Evolutionary conservation across 2,113 vertebrate genomes (phyloP).

Genomic region (Rhinoderma darwinii): DNA sequence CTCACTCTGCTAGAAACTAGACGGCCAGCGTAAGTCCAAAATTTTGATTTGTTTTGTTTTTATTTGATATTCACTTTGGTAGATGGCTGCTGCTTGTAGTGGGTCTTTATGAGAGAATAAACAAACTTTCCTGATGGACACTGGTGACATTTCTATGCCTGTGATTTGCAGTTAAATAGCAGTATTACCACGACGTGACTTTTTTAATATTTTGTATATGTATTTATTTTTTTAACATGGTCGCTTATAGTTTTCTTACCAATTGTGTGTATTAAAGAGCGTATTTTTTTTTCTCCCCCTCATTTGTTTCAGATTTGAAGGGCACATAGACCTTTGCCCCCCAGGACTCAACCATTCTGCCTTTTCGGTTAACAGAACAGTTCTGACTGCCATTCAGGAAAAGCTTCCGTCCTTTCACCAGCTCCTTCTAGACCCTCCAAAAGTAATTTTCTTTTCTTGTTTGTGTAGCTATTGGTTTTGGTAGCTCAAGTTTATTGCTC

Average conservation of each 20-base stretch:
- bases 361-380: conserved; percentile 92
- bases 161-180: no score
- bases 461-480: neutral
- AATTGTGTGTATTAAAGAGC: neutral
- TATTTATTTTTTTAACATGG: neutral
- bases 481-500: no score
- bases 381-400: conserved; percentile 92
- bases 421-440: conserved; percentile 93
- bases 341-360: conserved; percentile 91
- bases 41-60: neutral
- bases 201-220: no score
- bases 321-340: conserved; percentile 92
- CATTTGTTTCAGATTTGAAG: conserved; percentile 86
- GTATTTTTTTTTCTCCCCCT: neutral
- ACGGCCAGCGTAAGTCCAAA: conserved; percentile 87
- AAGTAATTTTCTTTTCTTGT: conserved; percentile 75
- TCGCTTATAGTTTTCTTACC: no score
- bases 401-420: conserved; percentile 94
- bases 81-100: neutral
- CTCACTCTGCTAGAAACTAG: conserved; percentile 95
- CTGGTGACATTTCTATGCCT: no score
- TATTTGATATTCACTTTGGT: neutral
- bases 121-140: no score
- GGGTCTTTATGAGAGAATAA: neutral
- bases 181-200: no score